Base-by-base conservation (phyloP, 2,113 vertebrate species). In the Paramormyrops kingsleyae region DNA sequence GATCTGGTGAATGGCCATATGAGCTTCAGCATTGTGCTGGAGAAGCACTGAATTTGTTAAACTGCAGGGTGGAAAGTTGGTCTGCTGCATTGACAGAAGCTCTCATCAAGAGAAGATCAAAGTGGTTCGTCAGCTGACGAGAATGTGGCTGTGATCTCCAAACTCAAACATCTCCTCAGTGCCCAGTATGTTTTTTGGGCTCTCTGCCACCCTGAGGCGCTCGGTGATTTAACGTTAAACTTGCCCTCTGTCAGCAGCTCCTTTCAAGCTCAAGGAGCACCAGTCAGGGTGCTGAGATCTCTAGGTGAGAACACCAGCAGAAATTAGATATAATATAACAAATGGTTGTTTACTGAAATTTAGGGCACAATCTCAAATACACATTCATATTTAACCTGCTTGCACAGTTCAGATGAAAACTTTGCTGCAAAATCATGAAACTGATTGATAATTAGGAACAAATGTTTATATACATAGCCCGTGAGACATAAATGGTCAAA, bases 61-160 rank as follows among this genome's bases (percentile, higher is more conserved):
- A 52, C 27, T 31, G 39, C 83, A 42, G 46, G 74, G 66, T 35
- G 2, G 44, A 88, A 21, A n/a, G 19, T 85, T 12, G 92, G 93
- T 92, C 92, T 94, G 94, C 88, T 87, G 62, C 19, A 77, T 47
- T 91, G 90, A 90, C 59, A 91, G 89, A 87, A 80, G 91, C 92
- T 90, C 39, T 47, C 74, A 91, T 89, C 39, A 70, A 70, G 91
- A 89, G n/a, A 50, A 46, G 88, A 84, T 42, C 49, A 83, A 89
- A 53, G 74, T 31, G 21, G 24, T 35, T 46, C 50, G 27, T 53
- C 31, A 89, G 70, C 44, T 15, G 35, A 49, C 53, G 24, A 15
- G 12, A 74, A 56, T 39, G 17, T n/a, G 74, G 53, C 49, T 47
- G 87, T 53, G 70, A 17, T 83, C 42, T 53, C 77, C 47, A 89